Conservation (phyloP, 2,888 invertebrate species). For the Protodeltote pygarga region DNA sequence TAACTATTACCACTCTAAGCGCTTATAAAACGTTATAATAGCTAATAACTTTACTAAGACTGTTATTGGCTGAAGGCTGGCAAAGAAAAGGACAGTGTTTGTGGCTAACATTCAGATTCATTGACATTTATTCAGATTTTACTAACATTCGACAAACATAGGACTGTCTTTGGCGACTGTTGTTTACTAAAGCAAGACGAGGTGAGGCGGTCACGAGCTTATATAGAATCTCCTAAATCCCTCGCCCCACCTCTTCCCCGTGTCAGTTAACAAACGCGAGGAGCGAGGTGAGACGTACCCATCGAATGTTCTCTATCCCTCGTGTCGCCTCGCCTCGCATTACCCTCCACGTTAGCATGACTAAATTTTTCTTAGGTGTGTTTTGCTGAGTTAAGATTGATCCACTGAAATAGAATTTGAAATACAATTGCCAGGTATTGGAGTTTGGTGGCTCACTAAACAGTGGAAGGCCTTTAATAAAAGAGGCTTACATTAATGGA, state of each 20-base stretch:
- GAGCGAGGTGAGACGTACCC: constrained; percentile 27
- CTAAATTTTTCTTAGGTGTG: constrained; percentile 3
- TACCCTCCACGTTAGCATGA: constrained; percentile 1
- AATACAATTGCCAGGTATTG: background rate
- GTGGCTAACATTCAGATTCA: too few species aligned
- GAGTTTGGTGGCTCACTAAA: too few species aligned
- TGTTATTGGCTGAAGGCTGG: too few species aligned
- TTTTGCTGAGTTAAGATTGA: constrained; percentile 23
- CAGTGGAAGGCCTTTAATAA: too few species aligned
- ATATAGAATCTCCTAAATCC: background rate
- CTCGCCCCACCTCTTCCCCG: constrained; percentile 22
- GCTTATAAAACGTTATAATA: too few species aligned
- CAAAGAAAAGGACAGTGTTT: too few species aligned
- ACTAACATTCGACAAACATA: too few species aligned
- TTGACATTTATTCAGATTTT: too few species aligned
- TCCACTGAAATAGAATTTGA: constrained; percentile 38
- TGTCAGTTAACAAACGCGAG: constrained; percentile 1
- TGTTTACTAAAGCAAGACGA: constrained; percentile 18
- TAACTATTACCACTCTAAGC: too few species aligned
- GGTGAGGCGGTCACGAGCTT: background rate
- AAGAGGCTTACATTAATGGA: too few species aligned
- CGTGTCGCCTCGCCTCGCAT: constrained; percentile 4
- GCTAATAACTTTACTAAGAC: too few species aligned
- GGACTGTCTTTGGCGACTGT: too few species aligned
- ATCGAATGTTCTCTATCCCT: constrained; percentile 5